Conservation (phyloP, 2,888 invertebrate genomes). For the Agrotis segetum region DNA sequence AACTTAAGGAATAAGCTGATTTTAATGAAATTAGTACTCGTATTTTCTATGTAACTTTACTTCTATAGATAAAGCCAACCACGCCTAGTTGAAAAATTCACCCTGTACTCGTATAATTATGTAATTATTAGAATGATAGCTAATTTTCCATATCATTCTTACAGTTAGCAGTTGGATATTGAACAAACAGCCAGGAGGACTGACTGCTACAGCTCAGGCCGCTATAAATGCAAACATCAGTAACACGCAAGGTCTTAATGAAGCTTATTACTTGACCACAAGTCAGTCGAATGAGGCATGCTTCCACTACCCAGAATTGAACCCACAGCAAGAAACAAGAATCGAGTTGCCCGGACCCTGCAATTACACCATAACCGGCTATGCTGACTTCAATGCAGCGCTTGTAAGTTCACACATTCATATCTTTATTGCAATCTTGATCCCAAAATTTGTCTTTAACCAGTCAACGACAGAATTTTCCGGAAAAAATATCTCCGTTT, state of each 20-base stretch:
- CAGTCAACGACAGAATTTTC: too few relatives aligned
- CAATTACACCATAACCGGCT: slow-evolving; percentile 75
- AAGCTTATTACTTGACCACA: slow-evolving; percentile 73
- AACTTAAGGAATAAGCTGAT: too few relatives aligned
- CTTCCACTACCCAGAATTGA: slow-evolving; percentile 74
- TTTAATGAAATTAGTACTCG: too few relatives aligned
- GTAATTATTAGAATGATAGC: too few relatives aligned
- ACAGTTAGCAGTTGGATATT: slow-evolving; percentile 86
- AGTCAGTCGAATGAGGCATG: slow-evolving; percentile 76
- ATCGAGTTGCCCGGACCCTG: slow-evolving; percentile 82
- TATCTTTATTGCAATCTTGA: too few relatives aligned
- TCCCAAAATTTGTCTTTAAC: too few relatives aligned
- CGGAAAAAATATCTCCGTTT: too few relatives aligned
- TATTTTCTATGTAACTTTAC: too few relatives aligned
- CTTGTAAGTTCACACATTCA: slow-evolving; percentile 6
- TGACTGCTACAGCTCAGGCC: slow-evolving; percentile 58
- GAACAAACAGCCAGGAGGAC: slow-evolving; percentile 70
- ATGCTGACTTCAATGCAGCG: slow-evolving; percentile 70
- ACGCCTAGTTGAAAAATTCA: too few relatives aligned
- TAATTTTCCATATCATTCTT: slow-evolving; percentile 20
- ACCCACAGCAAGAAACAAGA: slow-evolving; percentile 50
- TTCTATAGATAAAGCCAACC: too few relatives aligned
- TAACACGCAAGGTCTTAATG: neutral
- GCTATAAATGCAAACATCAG: neutral
- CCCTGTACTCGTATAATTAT: too few relatives aligned